Percentiles rank a stretch among this genome's conserved stretches.
Evolutionary conservation across 2,113 vertebrate genomes (phyloP).

Genomic region (Galeopterus variegatus): DNA sequence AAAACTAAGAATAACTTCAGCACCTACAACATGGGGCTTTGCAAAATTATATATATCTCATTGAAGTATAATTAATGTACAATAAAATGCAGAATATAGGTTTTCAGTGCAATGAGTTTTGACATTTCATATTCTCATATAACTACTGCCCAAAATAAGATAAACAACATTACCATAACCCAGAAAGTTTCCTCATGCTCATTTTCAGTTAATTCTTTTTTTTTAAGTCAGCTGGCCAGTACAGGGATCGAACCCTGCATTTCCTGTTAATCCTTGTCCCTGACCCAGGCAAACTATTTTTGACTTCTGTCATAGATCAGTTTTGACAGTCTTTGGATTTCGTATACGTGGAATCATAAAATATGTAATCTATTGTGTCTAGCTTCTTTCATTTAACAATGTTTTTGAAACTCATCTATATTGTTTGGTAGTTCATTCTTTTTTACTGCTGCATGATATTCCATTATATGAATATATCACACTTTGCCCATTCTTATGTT

Average conservation of each 20-base stretch:
- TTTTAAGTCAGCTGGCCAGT: too few relatives aligned
- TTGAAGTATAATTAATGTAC: neutral
- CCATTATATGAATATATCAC: accelerated
- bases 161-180: neutral
- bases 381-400: neutral
- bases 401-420: neutral
- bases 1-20: slow-evolving; percentile 7
- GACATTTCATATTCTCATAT: neutral
- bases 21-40: neutral
- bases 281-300: neutral
- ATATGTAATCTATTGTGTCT: neutral
- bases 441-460: neutral
- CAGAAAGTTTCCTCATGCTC: too few relatives aligned
- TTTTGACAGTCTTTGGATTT: neutral
- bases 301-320: neutral
- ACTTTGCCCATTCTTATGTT: neutral
- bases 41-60: neutral
- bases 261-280: neutral
- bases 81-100: neutral
- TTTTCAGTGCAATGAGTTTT: neutral
- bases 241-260: neutral
- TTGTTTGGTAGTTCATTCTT: neutral
- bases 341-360: neutral
- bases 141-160: neutral
- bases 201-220: too few relatives aligned